phyloP scores from a whole-genome alignment of 2,888 invertebrate genomes.

The Rhamnusium bicolor region DNA sequence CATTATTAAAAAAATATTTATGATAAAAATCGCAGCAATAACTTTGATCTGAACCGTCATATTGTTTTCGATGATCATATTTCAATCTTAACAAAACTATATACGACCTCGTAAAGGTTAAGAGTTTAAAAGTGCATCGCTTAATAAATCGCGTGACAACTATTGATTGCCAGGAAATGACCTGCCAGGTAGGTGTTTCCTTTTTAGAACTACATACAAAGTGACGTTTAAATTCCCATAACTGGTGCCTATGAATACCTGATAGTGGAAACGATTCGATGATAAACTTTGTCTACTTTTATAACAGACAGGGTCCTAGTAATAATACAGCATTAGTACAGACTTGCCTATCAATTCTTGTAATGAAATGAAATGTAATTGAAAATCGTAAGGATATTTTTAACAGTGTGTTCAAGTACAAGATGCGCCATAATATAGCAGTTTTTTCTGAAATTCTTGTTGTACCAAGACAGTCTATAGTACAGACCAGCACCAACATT shows the following conservation, averaged over 20 bases:
- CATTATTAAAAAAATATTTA: background rate
- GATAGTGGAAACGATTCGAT: background rate
- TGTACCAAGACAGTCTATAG: slow-evolving; percentile 29
- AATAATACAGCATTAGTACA: background rate
- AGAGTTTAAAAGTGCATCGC: slow-evolving; percentile 26
- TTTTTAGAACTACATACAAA: background rate
- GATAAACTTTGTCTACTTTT: background rate
- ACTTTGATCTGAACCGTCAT: background rate
- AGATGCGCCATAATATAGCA: slow-evolving; percentile 3
- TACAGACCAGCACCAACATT: slow-evolving; percentile 28
- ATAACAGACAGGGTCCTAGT: background rate
- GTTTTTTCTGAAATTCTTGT: slow-evolving; percentile 7
- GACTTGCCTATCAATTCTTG: background rate
- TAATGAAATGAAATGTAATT: background rate
- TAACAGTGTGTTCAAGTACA: background rate
- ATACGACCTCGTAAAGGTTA: slow-evolving; percentile 13
- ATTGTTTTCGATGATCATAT: background rate
- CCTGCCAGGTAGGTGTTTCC: slow-evolving; percentile 19
- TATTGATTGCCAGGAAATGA: slow-evolving; percentile 33
- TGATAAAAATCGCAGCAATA: background rate
- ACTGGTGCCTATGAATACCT: background rate
- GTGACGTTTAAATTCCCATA: slow-evolving; percentile 7
- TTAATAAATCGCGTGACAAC: slow-evolving; percentile 26
- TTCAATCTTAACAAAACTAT: background rate
- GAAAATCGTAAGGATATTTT: background rate